Evolutionary conservation across 2,888 invertebrate species (phyloP), one percentile per base, ranked within the genome.

Genomic region (Parthenolecanium corni): DNA sequence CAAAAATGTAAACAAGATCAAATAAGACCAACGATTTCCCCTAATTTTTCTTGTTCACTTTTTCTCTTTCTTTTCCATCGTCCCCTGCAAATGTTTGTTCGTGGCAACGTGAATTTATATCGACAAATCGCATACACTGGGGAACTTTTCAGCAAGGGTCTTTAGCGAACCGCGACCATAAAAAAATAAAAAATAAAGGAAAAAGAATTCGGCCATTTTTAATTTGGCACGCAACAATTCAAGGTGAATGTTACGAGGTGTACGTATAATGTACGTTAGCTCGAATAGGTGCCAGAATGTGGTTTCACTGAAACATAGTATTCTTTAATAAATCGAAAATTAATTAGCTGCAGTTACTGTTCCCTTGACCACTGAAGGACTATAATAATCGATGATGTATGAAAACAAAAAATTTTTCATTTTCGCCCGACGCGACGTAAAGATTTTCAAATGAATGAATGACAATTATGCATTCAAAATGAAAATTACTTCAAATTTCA

Each of bases 171-270:
- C 54, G 54, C 54, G 54, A 54, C 54, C 54, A 20, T 40, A 54
- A 54, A 54, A 42, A 40, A 31, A 31, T 6, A 31, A 31, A 31
- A 31, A 31, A 31, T 6, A 31, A 31, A 4, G 9, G 9, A 31
- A 31, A 31, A 31, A 31, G 9, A 40, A 54, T 42, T 54, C 61
- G 61, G 61, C 61, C 61, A 61, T 61, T 61, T 61, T 61, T 61
- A 49, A 61, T 61, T 61, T 61, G 47, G 61, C 61, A 61, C 61
- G 61, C 61, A 49, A 61, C 36, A 51, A 36, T 61, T 61, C 61
- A 61, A 61, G 61, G 61, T 61, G 61, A 54, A 54, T 54, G 54
- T 54, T 54, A 54, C 21, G 54, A 21, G 21, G 52, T 38, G 16
- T 5, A 38, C 1, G n/a, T 24, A 20, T 2, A 1, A 16, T 3